phyloP scores from a whole-genome alignment of 2,797 vertebrate genomes.

The Orestias chungarensis region DNA sequence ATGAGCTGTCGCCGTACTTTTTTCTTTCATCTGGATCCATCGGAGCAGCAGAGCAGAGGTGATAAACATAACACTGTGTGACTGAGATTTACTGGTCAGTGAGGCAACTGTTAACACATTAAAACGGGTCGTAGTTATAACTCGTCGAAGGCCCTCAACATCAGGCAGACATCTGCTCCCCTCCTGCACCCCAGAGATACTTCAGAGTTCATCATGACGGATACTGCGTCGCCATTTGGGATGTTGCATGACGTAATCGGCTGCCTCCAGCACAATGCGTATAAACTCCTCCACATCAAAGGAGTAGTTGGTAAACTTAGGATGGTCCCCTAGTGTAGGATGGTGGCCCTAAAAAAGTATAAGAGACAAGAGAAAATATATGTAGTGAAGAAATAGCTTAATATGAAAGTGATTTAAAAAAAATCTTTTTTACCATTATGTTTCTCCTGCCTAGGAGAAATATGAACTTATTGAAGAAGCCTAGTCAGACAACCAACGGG shows the following conservation, averaged over 20 bases:
- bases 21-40: slow-evolving; percentile 37
- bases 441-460: neutral
- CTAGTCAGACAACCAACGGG: neutral
- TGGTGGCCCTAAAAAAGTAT: slow-evolving; percentile 89
- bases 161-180: slow-evolving; percentile 6
- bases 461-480: neutral
- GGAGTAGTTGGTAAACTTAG: slow-evolving; percentile 98
- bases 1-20: slow-evolving; percentile 21
- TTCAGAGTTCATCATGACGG: slow-evolving; percentile 86
- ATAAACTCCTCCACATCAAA: slow-evolving; percentile 95
- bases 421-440: neutral
- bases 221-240: slow-evolving; percentile 83
- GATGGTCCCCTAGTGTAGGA: slow-evolving; percentile 94
- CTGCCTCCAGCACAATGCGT: slow-evolving; percentile 88
- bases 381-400: neutral
- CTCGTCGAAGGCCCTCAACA: slow-evolving; percentile 16
- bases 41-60: slow-evolving; percentile 9
- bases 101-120: slow-evolving; percentile 22
- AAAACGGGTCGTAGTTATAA: slow-evolving; percentile 6
- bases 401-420: neutral
- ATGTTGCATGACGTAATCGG: slow-evolving; percentile 85
- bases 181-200: neutral
- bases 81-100: slow-evolving; percentile 10
- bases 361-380: slow-evolving; percentile 13
- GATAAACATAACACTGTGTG: slow-evolving; percentile 6